Conservation (phyloP, 2,113 vertebrate genomes). For the Carlito syrichta region DNA sequence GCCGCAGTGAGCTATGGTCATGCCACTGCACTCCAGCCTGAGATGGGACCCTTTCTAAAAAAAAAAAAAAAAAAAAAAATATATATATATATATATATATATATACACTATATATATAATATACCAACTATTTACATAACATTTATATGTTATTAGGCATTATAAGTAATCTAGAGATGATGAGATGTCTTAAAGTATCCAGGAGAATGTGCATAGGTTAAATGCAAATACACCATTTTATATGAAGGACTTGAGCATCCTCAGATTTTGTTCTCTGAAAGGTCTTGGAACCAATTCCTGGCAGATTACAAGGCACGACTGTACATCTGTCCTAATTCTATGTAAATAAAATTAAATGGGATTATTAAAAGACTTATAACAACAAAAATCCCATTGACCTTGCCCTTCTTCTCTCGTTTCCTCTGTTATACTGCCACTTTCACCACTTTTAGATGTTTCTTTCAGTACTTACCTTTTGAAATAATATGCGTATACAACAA, state of each 20-base stretch:
- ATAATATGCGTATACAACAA: neutral
- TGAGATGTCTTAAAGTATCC: neutral
- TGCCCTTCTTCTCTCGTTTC: neutral
- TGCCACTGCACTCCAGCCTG: too few species aligned
- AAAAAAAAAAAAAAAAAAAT: too few species aligned
- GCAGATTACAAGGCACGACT: neutral
- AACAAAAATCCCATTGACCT: neutral
- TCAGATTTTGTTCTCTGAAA: neutral
- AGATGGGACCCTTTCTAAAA: too few species aligned
- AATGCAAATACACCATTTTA: neutral
- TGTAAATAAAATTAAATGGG: conserved; percentile 35
- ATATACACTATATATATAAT: too few species aligned
- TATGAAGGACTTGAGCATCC: neutral
- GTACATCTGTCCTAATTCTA: neutral
- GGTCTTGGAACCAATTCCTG: neutral
- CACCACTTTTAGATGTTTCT: neutral
- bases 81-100: too few species aligned
- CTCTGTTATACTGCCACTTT: neutral
- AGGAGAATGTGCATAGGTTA: neutral
- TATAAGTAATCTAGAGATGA: neutral
- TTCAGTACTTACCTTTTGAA: neutral
- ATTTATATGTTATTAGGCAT: neutral
- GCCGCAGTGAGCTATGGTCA: too few species aligned
- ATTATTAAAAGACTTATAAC: neutral
- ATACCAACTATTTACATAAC: neutral